phyloP scores from a whole-genome alignment of 2,888 invertebrate genomes.

The Lepidonotus clava region DNA sequence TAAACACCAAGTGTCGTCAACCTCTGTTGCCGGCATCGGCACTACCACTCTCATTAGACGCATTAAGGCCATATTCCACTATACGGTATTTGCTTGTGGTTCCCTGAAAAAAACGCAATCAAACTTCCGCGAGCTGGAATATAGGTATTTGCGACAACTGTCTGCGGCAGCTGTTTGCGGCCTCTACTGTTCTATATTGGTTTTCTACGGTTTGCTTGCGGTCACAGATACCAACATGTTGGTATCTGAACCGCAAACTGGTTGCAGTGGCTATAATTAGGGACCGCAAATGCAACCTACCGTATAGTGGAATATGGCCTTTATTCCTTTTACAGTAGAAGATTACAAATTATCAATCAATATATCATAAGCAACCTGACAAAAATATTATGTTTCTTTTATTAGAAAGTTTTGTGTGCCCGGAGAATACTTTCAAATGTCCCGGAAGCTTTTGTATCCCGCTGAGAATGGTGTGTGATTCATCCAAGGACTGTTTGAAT shows the following conservation, averaged over 20 bases:
- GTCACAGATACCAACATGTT: too few relatives aligned
- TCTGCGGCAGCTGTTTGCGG: too few relatives aligned
- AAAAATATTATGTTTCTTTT: background rate
- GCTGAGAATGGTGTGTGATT: background rate
- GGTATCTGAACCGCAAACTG: background rate
- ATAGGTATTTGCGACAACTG: too few relatives aligned
- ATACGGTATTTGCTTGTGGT: too few relatives aligned
- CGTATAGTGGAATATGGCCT: background rate
- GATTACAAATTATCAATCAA: background rate
- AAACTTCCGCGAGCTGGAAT: too few relatives aligned
- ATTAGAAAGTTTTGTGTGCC: background rate
- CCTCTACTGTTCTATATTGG: too few relatives aligned
- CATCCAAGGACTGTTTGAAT: background rate
- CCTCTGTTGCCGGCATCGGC: too few relatives aligned
- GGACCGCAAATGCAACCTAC: background rate
- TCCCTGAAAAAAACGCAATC: too few relatives aligned
- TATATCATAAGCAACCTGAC: background rate
- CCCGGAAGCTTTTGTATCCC: conserved; percentile 35
- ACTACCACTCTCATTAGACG: too few relatives aligned
- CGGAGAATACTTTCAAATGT: conserved; percentile 10
- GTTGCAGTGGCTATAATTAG: background rate
- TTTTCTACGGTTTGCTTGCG: too few relatives aligned
- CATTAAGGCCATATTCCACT: too few relatives aligned
- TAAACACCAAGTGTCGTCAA: too few relatives aligned
- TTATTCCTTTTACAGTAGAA: background rate